phyloP scores from a whole-genome alignment of 2,113 vertebrate genomes.

The Nerophis ophidion region DNA sequence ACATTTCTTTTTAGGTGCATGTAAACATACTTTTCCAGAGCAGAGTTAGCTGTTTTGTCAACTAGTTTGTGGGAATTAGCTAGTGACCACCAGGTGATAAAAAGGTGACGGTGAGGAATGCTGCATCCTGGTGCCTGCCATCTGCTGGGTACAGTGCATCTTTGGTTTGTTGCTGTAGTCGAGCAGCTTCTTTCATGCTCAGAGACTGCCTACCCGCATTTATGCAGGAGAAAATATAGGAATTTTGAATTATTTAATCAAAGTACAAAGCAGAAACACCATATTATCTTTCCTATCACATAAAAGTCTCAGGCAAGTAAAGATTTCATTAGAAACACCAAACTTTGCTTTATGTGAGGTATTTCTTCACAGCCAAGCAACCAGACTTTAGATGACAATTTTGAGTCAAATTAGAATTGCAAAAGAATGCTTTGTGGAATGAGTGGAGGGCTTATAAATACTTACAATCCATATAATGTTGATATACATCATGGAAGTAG shows the following conservation, averaged over 20 bases:
- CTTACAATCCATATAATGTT: no score
- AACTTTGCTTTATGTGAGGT: conserved; percentile 4
- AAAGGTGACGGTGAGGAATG: conserved; percentile 47
- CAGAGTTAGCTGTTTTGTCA: conserved; percentile 42
- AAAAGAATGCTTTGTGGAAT: no score
- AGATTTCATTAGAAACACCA: conserved; percentile 18
- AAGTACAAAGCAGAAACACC: background rate
- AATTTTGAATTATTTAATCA: conserved; percentile 8
- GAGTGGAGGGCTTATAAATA: no score
- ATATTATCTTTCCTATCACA: conserved; percentile 22
- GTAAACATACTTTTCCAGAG: conserved; percentile 4
- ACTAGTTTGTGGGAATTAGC: conserved; percentile 22
- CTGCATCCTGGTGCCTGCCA: conserved; percentile 39
- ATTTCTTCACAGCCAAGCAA: conserved; percentile 6
- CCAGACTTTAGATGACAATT: background rate
- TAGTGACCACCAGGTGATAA: conserved; percentile 58
- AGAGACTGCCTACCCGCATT: background rate
- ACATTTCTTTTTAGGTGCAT: no score
- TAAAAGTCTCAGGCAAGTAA: conserved; percentile 3
- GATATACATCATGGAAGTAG: no score
- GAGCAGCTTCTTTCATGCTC: conserved; percentile 1
- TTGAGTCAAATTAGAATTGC: no score
- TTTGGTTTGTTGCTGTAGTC: conserved; percentile 22
- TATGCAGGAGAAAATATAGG: background rate
- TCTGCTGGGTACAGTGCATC: conserved; percentile 36